Evolutionary conservation across 2,797 vertebrate species (phyloP).

Genomic region (Enteromius trimaculatus): DNA sequence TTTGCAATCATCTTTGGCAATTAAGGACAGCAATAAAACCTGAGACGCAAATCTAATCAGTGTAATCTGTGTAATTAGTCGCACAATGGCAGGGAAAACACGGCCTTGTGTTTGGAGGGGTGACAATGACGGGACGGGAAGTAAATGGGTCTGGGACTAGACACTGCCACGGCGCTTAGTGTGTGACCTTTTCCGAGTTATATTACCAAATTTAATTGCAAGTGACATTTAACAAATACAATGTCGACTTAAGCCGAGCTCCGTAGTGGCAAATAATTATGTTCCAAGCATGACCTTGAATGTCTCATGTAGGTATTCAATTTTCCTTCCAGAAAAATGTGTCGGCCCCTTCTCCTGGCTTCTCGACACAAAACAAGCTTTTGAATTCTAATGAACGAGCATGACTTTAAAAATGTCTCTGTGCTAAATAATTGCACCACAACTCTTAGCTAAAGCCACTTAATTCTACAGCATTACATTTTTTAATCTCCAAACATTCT

Average conservation of each 20-base stretch:
- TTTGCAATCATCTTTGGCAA: conserved; percentile 82
- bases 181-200: conserved; percentile 79
- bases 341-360: background rate
- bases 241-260: conserved; percentile 71
- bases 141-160: conserved; percentile 65
- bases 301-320: conserved; percentile 63
- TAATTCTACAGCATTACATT: conserved; percentile 9
- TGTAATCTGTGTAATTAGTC: conserved; percentile 79
- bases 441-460: conserved; percentile 25
- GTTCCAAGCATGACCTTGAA: conserved; percentile 70
- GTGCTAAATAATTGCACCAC: background rate
- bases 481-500: conserved; percentile 29
- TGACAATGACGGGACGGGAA: conserved; percentile 60
- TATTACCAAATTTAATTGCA: conserved; percentile 83
- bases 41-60: conserved; percentile 81
- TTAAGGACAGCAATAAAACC: conserved; percentile 77
- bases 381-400: conserved; percentile 55
- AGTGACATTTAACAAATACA: conserved; percentile 83
- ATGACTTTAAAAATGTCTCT: conserved; percentile 38
- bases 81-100: conserved; percentile 77
- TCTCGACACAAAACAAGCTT: conserved; percentile 34
- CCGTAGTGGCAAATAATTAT: conserved; percentile 73
- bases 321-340: conserved; percentile 59
- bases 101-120: conserved; percentile 68
- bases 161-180: conserved; percentile 64